Base-by-base conservation (phyloP, 2,113 vertebrate genomes). In the Solea senegalensis region DNA sequence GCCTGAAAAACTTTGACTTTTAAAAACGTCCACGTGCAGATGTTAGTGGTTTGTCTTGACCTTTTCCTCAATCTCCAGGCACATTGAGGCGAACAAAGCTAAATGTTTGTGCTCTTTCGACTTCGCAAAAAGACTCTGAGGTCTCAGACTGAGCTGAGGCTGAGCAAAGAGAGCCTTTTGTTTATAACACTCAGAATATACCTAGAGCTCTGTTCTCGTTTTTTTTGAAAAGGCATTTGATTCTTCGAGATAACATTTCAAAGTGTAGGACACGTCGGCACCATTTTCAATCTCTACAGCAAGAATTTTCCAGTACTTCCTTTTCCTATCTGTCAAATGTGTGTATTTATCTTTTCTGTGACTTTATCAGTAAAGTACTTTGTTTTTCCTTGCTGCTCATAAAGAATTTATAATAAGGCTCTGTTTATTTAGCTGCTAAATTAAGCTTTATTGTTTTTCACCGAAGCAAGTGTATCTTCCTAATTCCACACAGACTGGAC, bases 41-140 rank as follows among this genome's bases (percentile, higher is more conserved):
- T 50, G 49, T 75, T 85, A 34, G 82, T 86, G 91, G 88, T 87
- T 77, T 70, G 49, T 50, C 28, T 9, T 93, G 91, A 92, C 92
- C 91, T 94, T 94, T 91, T 82, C 65, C 50, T 74, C 66, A 76
- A 87, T 81, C 90, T 90, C 51, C 78, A 88, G 88, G 87, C 91
- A 60, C 70, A 74, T 79, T 81, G 62, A 73, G 63, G 50, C 11
- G 66, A 80, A 92, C 83, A 91, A 91, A 85, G 86, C 78, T 67
- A 4, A 46, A 69, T 91, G 90, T 89, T 90, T 93, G 92, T 93
- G 63, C 78, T 78, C 63, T 59, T 73, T 82, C 63, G 85, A 85
- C 80, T 85, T 78, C 65, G 14, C 58, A 51, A 51, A 58, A 78
- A 80, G 43, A 11, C 56, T 72, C 59, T 76, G 72, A 63, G 66